A percentile compares a stretch with the other conserved stretches of the same genome.
Conservation (phyloP, 1,140 invertebrate genomes). For the Procambarus virginalis region DNA sequence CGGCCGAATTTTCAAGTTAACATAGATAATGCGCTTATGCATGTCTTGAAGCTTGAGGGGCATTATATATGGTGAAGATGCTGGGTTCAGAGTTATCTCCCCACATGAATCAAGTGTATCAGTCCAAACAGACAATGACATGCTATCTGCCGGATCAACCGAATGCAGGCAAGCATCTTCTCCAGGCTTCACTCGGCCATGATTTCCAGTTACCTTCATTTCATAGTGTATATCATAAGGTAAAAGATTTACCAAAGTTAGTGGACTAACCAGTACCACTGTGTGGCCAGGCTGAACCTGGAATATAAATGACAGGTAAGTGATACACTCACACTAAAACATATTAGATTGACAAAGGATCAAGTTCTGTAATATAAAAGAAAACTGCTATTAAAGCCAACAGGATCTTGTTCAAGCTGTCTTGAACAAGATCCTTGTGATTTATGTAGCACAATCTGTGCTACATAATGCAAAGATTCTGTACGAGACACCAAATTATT, state of each 20-base stretch:
- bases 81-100: constrained; percentile 54
- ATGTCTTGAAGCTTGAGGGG: constrained; percentile 63
- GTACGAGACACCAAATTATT: too few species aligned
- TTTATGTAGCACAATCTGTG: too few species aligned
- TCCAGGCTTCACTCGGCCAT: constrained; percentile 80
- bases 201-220: constrained; percentile 70
- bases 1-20: constrained; percentile 57
- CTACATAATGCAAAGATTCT: too few species aligned
- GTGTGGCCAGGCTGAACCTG: constrained; percentile 86
- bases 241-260: constrained; percentile 83
- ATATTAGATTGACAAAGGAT: too few species aligned
- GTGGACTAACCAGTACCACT: constrained; percentile 87
- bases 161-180: constrained; percentile 73
- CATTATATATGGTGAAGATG: constrained; percentile 44
- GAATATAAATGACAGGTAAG: background rate
- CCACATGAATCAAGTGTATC: constrained; percentile 55
- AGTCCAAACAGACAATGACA: constrained; percentile 66
- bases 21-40: constrained; percentile 62
- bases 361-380: too few species aligned
- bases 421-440: too few species aligned
- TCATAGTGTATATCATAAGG: constrained; percentile 80
- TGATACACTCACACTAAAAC: too few species aligned
- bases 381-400: too few species aligned
- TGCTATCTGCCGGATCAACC: constrained; percentile 63
- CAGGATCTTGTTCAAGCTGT: too few species aligned